These are phyloP conservation scores for Brachyhypopomus gauderio DNA, from an alignment of 2,113 vertebrate genomes.

Conservation along the genomic window DNA sequence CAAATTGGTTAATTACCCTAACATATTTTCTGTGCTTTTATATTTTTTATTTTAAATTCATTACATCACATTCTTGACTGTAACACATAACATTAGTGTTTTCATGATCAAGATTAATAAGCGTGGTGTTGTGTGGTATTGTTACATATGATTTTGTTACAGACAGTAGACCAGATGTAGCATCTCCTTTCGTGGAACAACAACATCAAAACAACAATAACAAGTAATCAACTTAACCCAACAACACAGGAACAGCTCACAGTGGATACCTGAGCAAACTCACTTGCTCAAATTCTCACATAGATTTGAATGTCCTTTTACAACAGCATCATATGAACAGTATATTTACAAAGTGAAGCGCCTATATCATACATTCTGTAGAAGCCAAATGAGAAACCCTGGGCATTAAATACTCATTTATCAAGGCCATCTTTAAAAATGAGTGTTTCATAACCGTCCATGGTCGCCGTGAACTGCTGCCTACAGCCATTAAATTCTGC, in stretches of 20 bases:
- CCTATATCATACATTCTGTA: background rate
- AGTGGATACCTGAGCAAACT: background rate
- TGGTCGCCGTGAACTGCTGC: conserved; percentile 40
- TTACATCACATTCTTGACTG: no score
- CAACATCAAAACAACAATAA: no score
- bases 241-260: background rate
- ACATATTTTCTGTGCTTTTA: no score
- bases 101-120: no score
- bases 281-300: background rate
- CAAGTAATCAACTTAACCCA: background rate
- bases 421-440: conserved; percentile 36
- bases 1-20: no score
- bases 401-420: conserved; percentile 25
- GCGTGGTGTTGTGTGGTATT: no score
- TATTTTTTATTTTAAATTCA: no score
- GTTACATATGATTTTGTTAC: background rate
- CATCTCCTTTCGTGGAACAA: background rate
- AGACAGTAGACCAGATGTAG: background rate
- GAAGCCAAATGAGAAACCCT: background rate
- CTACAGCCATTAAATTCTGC: conserved; percentile 53
- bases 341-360: background rate
- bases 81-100: no score
- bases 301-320: background rate
- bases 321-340: background rate
- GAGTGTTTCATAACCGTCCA: conserved; percentile 25